These are phyloP conservation scores for Proterorhinus semilunaris DNA, from an alignment of 2,113 vertebrate species.

Conservation along the genomic window DNA sequence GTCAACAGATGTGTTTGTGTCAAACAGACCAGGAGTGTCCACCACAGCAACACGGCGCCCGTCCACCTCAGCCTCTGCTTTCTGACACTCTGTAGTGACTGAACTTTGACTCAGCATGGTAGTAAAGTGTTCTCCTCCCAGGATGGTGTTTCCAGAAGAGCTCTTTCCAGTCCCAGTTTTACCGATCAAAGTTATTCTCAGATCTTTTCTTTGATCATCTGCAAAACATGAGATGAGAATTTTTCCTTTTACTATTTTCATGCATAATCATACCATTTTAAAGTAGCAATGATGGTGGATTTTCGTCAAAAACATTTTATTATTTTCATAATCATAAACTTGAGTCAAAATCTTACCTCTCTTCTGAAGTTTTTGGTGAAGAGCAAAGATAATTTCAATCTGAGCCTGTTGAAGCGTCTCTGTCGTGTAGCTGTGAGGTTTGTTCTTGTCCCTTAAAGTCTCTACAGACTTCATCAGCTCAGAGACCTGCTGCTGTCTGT, in stretches of 20 bases:
- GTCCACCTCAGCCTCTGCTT: neutral
- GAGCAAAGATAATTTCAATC: neutral
- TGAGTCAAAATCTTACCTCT: neutral
- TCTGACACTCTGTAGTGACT: neutral
- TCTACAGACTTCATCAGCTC: constrained; percentile 6
- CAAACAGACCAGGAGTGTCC: neutral
- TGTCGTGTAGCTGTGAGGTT: neutral
- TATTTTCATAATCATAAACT: neutral
- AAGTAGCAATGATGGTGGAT: too few species aligned
- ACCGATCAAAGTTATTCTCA: neutral
- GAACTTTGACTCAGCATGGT: neutral
- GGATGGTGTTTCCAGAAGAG: neutral
- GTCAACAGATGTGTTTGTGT: neutral
- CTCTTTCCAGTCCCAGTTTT: neutral
- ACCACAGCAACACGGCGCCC: neutral
- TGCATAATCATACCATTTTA: too few species aligned
- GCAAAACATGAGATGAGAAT: too few species aligned
- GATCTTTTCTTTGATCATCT: neutral
- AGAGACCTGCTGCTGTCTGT: constrained; percentile 15
- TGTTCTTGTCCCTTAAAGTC: neutral
- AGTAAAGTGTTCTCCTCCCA: neutral
- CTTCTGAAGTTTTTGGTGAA: neutral
- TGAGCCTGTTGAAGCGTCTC: neutral
- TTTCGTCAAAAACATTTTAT: too few species aligned
- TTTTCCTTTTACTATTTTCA: too few species aligned